Evolutionary conservation across 2,888 invertebrate genomes (phyloP), one percentile per base, ranked within the genome.

Genomic region (Amphipyra tragopoginis): DNA sequence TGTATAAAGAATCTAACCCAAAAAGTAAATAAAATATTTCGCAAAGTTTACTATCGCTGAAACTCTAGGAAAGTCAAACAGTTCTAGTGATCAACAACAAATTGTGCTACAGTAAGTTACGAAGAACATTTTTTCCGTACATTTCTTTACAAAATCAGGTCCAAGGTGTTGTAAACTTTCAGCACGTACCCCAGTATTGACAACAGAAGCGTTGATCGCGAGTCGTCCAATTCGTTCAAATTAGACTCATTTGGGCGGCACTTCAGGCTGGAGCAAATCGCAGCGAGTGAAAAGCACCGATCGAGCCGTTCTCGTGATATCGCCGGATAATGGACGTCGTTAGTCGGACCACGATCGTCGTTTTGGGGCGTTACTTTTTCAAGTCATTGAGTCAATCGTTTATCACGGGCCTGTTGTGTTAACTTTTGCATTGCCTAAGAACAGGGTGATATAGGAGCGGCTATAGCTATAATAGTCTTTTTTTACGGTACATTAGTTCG

Each of bases 321-420:
- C 75, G 80, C 67, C 75, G 82, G 85, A 93, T 93, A 94, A 93
- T 93, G 90, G 92, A 87, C 88, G 83, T 93, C 93, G 92, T 93
- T 94, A 94, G 90, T 87, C 83, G 79, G 81, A 83, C 87, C 84
- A 81, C 88, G 89, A 87, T 89, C 86, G 87, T 85, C 89, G 87
- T 87, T 90, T 87, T 86, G 84, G 92, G 89, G 93, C 89, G 91
- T 90, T 88, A 90, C 91, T 93, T 94, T 93, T 93, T 93, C 94
- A 92, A 94, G 94, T 94, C 94, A 94, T 93, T 88, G 90, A 90
- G 92, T 93, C 92, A 93, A 93, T 94, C 94, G 93, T 94, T 94
- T 93, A 94, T 94, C 94, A 94, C 92, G 84, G 87, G 88, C 85
- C 89, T 92, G 93, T 93, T 93, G 93, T 93, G 93, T 93, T 91